phyloP scores from a whole-genome alignment of 2,113 vertebrate genomes.

The Arizona elegans region DNA sequence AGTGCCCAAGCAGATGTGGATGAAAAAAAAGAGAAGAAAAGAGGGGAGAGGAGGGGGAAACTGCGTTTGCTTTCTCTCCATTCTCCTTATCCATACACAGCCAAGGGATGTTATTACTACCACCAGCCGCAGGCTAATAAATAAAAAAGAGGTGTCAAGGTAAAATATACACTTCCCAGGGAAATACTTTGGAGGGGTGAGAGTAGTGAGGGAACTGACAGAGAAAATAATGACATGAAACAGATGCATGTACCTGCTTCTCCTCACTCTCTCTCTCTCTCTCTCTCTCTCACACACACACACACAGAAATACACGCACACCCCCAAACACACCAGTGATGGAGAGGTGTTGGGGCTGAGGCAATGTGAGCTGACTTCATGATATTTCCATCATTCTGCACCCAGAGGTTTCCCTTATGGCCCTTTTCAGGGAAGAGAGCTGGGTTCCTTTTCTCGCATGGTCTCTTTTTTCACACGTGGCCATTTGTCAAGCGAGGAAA shows the following conservation, averaged over 20 bases:
- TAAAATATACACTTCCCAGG: conserved; percentile 13
- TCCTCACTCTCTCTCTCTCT: no score
- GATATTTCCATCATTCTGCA: neutral
- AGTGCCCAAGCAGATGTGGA: neutral
- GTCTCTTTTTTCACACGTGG: neutral
- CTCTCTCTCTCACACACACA: no score
- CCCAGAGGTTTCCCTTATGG: neutral
- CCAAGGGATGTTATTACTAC: conserved; percentile 25
- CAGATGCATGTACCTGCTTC: neutral
- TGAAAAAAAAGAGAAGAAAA: neutral
- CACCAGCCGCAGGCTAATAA: conserved; percentile 33
- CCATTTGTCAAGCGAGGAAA: neutral
- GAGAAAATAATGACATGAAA: conserved; percentile 21
- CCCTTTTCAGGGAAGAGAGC: neutral
- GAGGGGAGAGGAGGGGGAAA: neutral
- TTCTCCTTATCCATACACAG: conserved; percentile 3
- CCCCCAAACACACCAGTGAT: neutral
- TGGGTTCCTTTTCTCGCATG: neutral
- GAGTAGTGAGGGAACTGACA: neutral
- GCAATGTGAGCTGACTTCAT: conserved; percentile 1
- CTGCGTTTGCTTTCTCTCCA: neutral
- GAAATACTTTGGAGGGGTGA: neutral
- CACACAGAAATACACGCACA: neutral
- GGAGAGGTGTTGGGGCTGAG: conserved; percentile 12
- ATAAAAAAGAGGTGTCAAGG: conserved; percentile 30